Percentiles rank a stretch among this genome's conserved stretches.
These are phyloP conservation scores for Myotis daubentonii DNA, from an alignment of 2,797 vertebrate species.

Conservation along the genomic window DNA sequence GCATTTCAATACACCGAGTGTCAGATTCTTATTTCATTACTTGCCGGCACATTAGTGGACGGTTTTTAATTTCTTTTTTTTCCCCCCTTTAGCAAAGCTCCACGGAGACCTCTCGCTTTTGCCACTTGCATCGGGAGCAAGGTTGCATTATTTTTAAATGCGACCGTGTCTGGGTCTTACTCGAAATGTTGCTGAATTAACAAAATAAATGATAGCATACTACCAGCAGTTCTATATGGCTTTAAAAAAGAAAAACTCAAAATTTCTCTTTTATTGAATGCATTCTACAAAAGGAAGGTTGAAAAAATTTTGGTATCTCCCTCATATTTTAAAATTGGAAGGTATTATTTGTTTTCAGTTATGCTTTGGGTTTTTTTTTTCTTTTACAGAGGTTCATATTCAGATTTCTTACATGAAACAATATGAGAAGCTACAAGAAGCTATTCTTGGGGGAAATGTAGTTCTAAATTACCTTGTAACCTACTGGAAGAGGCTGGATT, in stretches of 20 bases:
- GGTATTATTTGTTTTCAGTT: neutral
- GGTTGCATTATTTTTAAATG: slow-evolving; percentile 79
- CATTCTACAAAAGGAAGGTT: neutral
- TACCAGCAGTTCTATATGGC: slow-evolving; percentile 48
- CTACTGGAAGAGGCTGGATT: neutral
- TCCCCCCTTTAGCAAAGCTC: slow-evolving; percentile 82
- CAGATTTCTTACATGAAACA: slow-evolving; percentile 20
- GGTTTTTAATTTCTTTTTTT: slow-evolving; percentile 94
- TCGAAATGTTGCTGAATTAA: slow-evolving; percentile 80
- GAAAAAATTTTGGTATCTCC: neutral
- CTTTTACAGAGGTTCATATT: neutral
- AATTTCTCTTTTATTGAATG: slow-evolving; percentile 62
- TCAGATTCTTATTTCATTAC: slow-evolving; percentile 98
- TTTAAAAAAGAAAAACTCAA: slow-evolving; percentile 32
- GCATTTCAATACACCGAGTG: slow-evolving; percentile 96
- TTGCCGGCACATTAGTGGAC: slow-evolving; percentile 94
- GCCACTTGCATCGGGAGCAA: slow-evolving; percentile 71
- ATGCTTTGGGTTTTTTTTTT: neutral
- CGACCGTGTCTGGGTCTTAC: slow-evolving; percentile 58
- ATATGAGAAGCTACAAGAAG: slow-evolving; percentile 17
- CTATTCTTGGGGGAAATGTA: neutral
- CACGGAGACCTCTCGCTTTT: slow-evolving; percentile 86
- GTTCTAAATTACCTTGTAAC: neutral
- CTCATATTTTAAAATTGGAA: slow-evolving; percentile 49
- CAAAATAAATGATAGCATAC: slow-evolving; percentile 77